A percentile compares a stretch with the other conserved stretches of the same genome.
Conservation (phyloP, 1,140 invertebrate genomes). For the Berghia stephanieae region DNA sequence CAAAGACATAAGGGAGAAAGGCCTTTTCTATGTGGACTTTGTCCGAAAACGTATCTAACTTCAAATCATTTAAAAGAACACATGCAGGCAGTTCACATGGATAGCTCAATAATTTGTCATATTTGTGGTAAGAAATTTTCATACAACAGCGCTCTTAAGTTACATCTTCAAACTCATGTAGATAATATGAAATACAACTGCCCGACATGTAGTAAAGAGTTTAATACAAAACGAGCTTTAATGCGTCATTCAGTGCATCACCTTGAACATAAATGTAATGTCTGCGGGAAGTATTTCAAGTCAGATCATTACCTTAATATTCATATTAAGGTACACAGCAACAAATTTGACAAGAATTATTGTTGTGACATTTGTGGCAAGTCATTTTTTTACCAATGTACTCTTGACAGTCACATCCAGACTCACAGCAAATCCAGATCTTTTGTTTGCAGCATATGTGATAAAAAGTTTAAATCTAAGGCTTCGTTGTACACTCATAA, state of each 20-base stretch:
- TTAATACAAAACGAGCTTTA: constrained; percentile 88
- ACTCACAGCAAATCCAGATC: constrained; percentile 35
- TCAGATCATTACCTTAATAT: constrained; percentile 12
- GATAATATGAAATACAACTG: constrained; percentile 82
- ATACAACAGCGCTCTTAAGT: constrained; percentile 86
- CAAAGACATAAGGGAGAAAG: constrained; percentile 69
- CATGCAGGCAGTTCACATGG: constrained; percentile 49
- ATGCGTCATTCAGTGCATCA: constrained; percentile 72
- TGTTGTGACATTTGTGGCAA: constrained; percentile 36
- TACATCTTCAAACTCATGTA: constrained; percentile 84
- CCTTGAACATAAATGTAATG: constrained; percentile 60
- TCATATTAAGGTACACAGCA: constrained; percentile 22
- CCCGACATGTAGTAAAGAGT: constrained; percentile 77
- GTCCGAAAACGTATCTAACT: constrained; percentile 65
- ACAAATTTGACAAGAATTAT: constrained; percentile 12
- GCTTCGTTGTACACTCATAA: constrained; percentile 23
- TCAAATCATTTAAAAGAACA: constrained; percentile 57
- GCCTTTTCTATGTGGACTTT: constrained; percentile 69
- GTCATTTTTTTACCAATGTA: constrained; percentile 7
- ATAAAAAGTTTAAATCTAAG: constrained; percentile 20
- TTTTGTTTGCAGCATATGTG: constrained; percentile 29
- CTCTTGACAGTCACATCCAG: constrained; percentile 28
- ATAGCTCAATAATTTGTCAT: constrained; percentile 48
- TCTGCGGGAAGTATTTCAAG: constrained; percentile 51
- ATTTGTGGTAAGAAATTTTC: constrained; percentile 80